Evolutionary conservation across 2,113 vertebrate genomes (phyloP).

Genomic region (Alethe castanea): DNA sequence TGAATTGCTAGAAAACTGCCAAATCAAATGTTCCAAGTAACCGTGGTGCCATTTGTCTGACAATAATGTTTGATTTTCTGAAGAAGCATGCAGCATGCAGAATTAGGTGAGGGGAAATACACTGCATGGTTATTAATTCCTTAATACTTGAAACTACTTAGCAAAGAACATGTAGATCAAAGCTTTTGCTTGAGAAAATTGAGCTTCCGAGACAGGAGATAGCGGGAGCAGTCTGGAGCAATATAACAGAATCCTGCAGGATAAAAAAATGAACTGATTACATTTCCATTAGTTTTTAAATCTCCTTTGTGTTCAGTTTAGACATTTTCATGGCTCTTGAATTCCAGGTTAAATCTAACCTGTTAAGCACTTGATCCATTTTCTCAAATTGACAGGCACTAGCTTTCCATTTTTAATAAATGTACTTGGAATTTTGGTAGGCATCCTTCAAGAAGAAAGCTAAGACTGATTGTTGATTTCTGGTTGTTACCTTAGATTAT

Average conservation of each 20-base stretch:
- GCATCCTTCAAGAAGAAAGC: neutral
- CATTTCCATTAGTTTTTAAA: slow-evolving; percentile 34
- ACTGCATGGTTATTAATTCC: slow-evolving; percentile 31
- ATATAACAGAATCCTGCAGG: neutral
- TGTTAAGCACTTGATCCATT: neutral
- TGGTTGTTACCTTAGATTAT: neutral
- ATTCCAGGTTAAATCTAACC: neutral
- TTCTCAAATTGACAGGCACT: neutral
- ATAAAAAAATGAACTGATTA: neutral
- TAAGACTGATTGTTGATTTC: neutral
- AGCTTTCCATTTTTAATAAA: slow-evolving; percentile 10
- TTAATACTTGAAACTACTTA: slow-evolving; percentile 42
- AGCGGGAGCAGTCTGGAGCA: neutral
- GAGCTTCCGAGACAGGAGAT: neutral
- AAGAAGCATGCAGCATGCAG: neutral
- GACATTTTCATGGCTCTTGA: neutral
- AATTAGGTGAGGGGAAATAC: neutral
- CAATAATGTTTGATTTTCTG: slow-evolving; percentile 3
- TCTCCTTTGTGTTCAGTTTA: slow-evolving; percentile 24
- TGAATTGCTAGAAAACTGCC: neutral
- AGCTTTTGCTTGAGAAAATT: slow-evolving; percentile 40
- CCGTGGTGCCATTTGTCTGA: neutral
- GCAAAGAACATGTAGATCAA: slow-evolving; percentile 31
- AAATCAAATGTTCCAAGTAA: slow-evolving; percentile 33
- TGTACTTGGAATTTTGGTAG: neutral